Evolutionary conservation across 1,140 invertebrate genomes (phyloP).

Genomic region (Contarinia nasturtii): DNA sequence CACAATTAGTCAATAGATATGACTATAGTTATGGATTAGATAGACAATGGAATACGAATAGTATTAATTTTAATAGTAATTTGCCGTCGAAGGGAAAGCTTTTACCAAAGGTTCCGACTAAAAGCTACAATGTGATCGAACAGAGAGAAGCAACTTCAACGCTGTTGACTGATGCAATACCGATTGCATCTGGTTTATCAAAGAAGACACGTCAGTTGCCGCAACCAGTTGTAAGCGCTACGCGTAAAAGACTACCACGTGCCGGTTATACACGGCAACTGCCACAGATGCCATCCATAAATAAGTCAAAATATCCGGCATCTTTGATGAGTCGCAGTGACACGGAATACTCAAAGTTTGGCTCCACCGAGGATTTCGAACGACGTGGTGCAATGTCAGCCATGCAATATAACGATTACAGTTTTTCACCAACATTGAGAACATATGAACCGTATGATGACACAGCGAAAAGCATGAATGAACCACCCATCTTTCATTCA

Average conservation of each 20-base stretch:
- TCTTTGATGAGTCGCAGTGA: neutral
- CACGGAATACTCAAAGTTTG: neutral
- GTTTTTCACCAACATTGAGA: slow-evolving; percentile 27
- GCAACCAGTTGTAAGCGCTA: slow-evolving; percentile 13
- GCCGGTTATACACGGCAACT: slow-evolving; percentile 4
- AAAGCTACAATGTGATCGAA: slow-evolving; percentile 8
- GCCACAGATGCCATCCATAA: slow-evolving; percentile 2
- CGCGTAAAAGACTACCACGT: slow-evolving; percentile 6
- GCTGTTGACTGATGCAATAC: slow-evolving; percentile 11
- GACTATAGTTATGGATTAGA: slow-evolving; percentile 2
- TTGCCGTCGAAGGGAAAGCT: slow-evolving; percentile 6
- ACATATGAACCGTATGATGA: too few relatives aligned
- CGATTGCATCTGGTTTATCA: slow-evolving; percentile 11
- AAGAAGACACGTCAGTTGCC: slow-evolving; percentile 18
- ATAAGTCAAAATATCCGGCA: neutral
- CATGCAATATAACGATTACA: slow-evolving; percentile 39
- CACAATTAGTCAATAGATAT: slow-evolving; percentile 1
- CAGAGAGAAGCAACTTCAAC: slow-evolving; percentile 6
- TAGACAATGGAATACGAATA: neutral
- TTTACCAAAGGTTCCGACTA: slow-evolving; percentile 8
- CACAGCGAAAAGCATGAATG: too few relatives aligned
- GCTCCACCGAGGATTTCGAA: neutral
- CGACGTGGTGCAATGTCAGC: slow-evolving; percentile 11
- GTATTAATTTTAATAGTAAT: neutral
- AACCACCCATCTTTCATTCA: too few relatives aligned